Evolutionary conservation across 2,888 invertebrate species (phyloP).

Genomic region (Drymonia ruficornis): DNA sequence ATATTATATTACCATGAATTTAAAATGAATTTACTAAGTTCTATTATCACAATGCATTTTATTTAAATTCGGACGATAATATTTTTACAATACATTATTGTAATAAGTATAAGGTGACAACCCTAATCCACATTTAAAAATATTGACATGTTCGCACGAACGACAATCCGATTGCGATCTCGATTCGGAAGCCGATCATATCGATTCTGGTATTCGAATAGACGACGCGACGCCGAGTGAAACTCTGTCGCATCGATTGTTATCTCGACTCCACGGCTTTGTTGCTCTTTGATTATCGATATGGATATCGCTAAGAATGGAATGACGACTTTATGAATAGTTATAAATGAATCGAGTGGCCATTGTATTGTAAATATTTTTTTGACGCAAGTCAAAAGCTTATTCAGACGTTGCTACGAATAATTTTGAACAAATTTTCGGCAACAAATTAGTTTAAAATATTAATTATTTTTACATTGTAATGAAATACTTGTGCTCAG

Average conservation of each 20-base stretch:
- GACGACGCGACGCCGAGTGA: slow-evolving; percentile 43
- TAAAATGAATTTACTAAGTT: no score
- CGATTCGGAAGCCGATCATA: slow-evolving; percentile 52
- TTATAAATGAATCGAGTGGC: slow-evolving; percentile 8
- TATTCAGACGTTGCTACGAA: no score
- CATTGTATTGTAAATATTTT: slow-evolving; percentile 9
- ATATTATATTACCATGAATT: no score
- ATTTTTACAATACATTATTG: no score
- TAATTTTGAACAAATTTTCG: no score
- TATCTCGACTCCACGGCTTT: slow-evolving; percentile 32
- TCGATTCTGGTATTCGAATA: slow-evolving; percentile 39
- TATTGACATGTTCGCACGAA: slow-evolving; percentile 53
- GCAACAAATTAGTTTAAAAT: no score
- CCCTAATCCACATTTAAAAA: slow-evolving; percentile 24
- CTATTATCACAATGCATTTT: no score
- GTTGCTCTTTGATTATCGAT: slow-evolving; percentile 37
- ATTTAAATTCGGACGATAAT: no score
- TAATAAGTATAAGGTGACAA: no score
- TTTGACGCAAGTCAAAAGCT: not conserved
- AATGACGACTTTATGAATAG: slow-evolving; percentile 4
- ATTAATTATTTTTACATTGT: no score
- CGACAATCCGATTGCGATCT: slow-evolving; percentile 47
- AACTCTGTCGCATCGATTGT: slow-evolving; percentile 38
- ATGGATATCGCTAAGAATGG: slow-evolving; percentile 24
- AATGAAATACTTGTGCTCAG: no score